phyloP scores from a whole-genome alignment of 2,888 invertebrate species.

The Rotaria magnacalcarata region DNA sequence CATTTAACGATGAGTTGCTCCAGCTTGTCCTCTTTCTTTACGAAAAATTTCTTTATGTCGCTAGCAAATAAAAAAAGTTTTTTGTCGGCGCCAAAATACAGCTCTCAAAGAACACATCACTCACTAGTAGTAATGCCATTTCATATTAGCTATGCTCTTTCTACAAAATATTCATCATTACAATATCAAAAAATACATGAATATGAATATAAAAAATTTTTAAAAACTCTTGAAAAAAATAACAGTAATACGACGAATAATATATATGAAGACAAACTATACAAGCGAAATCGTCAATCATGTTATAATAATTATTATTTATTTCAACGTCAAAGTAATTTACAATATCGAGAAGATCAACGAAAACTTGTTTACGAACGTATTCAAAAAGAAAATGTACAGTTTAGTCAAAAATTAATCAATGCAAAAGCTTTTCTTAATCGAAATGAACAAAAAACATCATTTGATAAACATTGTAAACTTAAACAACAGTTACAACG shows the following conservation, averaged over 20 bases:
- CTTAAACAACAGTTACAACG: not conserved
- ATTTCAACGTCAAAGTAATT: not conserved
- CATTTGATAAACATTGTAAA: constrained; percentile 5
- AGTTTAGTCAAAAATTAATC: constrained; percentile 31
- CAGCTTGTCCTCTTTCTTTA: not conserved
- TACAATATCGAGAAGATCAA: not conserved
- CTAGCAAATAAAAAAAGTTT: not conserved
- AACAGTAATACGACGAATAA: too few relatives aligned
- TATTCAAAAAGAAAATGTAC: not conserved
- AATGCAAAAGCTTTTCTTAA: not conserved
- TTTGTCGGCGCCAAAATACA: not conserved
- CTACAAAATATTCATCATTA: constrained; percentile 48
- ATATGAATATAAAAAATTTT: not conserved
- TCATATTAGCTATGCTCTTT: not conserved
- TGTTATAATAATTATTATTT: not conserved
- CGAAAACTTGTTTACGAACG: not conserved
- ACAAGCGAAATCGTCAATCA: too few relatives aligned
- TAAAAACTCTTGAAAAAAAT: too few relatives aligned
- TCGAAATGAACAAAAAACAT: not conserved
- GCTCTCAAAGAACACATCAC: not conserved
- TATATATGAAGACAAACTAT: not conserved
- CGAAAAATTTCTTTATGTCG: not conserved
- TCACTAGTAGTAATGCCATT: not conserved
- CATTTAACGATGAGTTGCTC: not conserved
- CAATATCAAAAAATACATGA: constrained; percentile 48